Evolutionary conservation across 2,797 vertebrate species (phyloP).

Genomic region (Glossophaga mutica): DNA sequence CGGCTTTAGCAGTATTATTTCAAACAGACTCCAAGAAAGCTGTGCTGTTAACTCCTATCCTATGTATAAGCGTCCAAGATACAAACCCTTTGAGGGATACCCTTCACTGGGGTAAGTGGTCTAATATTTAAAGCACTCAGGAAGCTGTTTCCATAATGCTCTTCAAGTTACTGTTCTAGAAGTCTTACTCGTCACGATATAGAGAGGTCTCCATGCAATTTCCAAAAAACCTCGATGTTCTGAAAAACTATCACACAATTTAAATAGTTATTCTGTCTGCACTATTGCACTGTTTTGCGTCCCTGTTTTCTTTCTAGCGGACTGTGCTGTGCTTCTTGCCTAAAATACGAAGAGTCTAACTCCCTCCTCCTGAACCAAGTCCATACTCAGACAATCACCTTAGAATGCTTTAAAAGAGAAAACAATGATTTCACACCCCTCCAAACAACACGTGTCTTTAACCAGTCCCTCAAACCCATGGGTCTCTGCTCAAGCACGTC

Average conservation of each 20-base stretch:
- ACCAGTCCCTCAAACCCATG: not conserved
- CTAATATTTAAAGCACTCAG: conserved; percentile 23
- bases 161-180: conserved; percentile 23
- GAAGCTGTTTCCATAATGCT: conserved; percentile 22
- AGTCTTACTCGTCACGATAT: conserved; percentile 2
- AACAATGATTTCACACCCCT: not conserved
- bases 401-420: not conserved
- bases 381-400: not conserved
- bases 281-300: conserved; percentile 57
- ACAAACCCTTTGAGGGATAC: not conserved
- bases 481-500: conserved; percentile 23
- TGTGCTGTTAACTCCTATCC: not conserved
- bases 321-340: conserved; percentile 40
- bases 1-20: conserved; percentile 50
- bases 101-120: not conserved
- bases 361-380: not conserved
- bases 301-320: conserved; percentile 38
- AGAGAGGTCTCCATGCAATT: conserved; percentile 48
- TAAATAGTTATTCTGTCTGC: conserved; percentile 39
- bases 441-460: not conserved
- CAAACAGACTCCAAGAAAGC: conserved; percentile 26
- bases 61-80: not conserved
- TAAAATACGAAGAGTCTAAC: not conserved
- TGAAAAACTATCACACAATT: conserved; percentile 30
- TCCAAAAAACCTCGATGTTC: not conserved